Percentiles rank a stretch among this genome's conserved stretches.
Evolutionary conservation across 1,140 invertebrate genomes (phyloP).

Genomic region (Neotoxoptera formosana): DNA sequence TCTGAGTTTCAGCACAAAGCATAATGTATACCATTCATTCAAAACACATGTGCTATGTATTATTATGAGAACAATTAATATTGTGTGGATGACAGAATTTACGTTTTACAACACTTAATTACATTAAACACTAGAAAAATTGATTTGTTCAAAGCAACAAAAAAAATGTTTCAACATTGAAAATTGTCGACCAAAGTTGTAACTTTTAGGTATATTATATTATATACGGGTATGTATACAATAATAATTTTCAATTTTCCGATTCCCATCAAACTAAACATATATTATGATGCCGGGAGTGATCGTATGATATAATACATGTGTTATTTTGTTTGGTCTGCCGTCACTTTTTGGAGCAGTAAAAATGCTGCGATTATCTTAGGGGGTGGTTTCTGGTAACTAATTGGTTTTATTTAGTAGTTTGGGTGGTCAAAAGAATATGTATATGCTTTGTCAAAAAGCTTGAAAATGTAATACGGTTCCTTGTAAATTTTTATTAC

Average conservation of each 20-base stretch:
- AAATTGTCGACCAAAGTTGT: background rate
- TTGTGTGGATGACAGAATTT: background rate
- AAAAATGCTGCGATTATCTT: no score
- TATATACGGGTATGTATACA: background rate
- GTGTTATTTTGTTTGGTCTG: no score
- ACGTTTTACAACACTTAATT: background rate
- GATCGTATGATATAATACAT: background rate
- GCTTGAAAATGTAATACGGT: background rate
- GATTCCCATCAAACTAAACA: background rate
- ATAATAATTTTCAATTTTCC: background rate
- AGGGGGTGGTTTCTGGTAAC: no score
- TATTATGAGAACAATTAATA: background rate
- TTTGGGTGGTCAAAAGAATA: no score
- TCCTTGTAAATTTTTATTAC: background rate
- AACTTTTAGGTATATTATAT: background rate
- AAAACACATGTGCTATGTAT: slow-evolving; percentile 2
- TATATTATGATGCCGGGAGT: background rate
- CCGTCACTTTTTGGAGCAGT: background rate
- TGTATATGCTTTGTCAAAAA: background rate
- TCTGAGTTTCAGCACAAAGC: background rate
- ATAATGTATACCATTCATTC: slow-evolving; percentile 19
- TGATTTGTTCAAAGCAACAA: background rate
- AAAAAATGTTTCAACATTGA: background rate
- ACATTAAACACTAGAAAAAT: background rate
- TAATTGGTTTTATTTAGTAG: no score